phyloP scores from a whole-genome alignment of 1,140 invertebrate genomes.

The Tenebrio molitor region DNA sequence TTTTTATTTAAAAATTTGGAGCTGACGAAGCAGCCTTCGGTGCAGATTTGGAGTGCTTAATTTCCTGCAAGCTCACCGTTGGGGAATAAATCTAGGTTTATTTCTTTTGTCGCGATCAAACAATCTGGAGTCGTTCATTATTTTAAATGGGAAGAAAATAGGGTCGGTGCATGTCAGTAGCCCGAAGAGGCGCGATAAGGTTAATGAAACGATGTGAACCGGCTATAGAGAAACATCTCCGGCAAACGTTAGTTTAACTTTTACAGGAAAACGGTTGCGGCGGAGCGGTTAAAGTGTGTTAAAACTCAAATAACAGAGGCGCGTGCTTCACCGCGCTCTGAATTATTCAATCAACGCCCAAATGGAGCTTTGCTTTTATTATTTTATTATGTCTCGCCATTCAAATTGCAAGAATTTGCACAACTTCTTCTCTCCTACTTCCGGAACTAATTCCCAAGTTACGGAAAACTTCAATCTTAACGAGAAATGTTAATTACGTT shows the following conservation, averaged over 20 bases:
- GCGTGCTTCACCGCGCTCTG: constrained; percentile 51
- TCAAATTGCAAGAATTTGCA: constrained; percentile 53
- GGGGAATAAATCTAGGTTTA: too few relatives aligned
- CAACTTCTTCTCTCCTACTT: constrained; percentile 46
- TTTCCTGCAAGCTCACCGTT: too few relatives aligned
- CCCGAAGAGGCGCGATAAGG: not conserved
- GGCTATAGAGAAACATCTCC: not conserved
- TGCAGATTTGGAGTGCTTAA: too few relatives aligned
- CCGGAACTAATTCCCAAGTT: constrained; percentile 53
- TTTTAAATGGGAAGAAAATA: too few relatives aligned
- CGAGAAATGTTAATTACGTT: constrained; percentile 54
- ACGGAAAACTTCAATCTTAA: constrained; percentile 54
- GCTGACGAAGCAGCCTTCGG: too few relatives aligned
- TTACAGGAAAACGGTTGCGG: constrained; percentile 30
- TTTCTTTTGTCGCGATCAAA: too few relatives aligned
- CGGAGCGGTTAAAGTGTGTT: constrained; percentile 51
- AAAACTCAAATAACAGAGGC: constrained; percentile 55
- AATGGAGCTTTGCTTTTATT: constrained; percentile 53
- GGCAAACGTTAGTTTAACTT: constrained; percentile 38
- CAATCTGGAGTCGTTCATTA: too few relatives aligned
- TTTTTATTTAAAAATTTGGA: too few relatives aligned
- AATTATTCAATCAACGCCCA: constrained; percentile 54
- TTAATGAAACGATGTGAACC: constrained; percentile 20
- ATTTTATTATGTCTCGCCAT: constrained; percentile 55
- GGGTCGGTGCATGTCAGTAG: not conserved